These are phyloP conservation scores for Chirona hameri DNA, from an alignment of 2,888 invertebrate genomes.

Conservation along the genomic window DNA sequence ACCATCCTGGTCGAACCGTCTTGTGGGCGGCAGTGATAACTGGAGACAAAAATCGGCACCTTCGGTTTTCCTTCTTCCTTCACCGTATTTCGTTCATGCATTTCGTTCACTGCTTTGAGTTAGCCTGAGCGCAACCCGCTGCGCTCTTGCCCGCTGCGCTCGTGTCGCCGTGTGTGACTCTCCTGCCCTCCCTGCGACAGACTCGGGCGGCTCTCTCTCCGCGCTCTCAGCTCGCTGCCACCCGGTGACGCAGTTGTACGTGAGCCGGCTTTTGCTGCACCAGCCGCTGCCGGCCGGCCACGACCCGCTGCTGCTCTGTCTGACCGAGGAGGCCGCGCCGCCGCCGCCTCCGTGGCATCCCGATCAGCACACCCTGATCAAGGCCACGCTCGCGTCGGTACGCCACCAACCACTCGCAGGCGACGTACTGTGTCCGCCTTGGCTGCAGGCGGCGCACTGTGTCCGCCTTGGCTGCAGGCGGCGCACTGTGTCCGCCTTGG, in stretches of 20 bases:
- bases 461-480: too few species aligned
- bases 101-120: too few species aligned
- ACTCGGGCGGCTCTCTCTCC: not conserved
- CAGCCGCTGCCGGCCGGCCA: not conserved
- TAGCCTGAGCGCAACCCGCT: too few species aligned
- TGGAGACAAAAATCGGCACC: too few species aligned
- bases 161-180: not conserved
- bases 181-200: not conserved
- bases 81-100: too few species aligned
- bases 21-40: too few species aligned
- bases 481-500: too few species aligned
- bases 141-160: too few species aligned
- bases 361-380: not conserved
- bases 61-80: too few species aligned
- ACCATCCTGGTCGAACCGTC: too few species aligned
- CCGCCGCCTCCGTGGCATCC: not conserved
- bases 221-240: not conserved
- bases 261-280: not conserved
- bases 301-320: not conserved
- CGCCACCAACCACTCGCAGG: not conserved
- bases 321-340: not conserved
- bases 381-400: constrained; percentile 12
- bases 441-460: too few species aligned
- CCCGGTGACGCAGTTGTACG: constrained; percentile 3
- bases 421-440: too few species aligned